Evolutionary conservation across 2,888 invertebrate genomes (phyloP), one percentile per base, ranked within the genome.

Genomic region (Pimpla rufipes): DNA sequence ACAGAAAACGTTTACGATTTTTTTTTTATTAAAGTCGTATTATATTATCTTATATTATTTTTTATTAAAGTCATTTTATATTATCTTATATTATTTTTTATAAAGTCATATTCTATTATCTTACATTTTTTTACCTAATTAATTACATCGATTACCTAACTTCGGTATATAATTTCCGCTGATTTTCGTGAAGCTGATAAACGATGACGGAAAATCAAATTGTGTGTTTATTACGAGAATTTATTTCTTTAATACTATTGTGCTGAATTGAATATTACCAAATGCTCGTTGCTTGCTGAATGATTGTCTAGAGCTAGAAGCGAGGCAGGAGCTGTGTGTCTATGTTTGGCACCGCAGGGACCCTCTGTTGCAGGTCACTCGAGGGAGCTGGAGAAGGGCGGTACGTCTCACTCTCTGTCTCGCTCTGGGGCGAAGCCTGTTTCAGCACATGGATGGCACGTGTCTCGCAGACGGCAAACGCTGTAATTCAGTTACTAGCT

Each of bases 401-500:
- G n/a, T n/a, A n/a, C n/a, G n/a, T n/a, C n/a, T n/a, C n/a, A n/a
- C n/a, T n/a, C n/a, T n/a, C n/a, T n/a, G n/a, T n/a, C n/a, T n/a
- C n/a, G n/a, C 71, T 71, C 57, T 50, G 35, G 52, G 50, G 18
- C 42, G 57, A 42, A 23, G 18, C 21, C 64, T 16, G n/a, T 11
- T 37, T 64, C 52, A 47, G 42, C 91, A 90, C 87, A 89, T 90
- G 91, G 88, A 73, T 79, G 88, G 87, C 91, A 90, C 88, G 89
- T 91, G 91, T 90, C 87, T 74, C 78, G 77, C 89, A 85, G 70
- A 70, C 70, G 37, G 59, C 55, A 11, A 62, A 59, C 55, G 59
- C 40, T 57, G 47, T 80, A 80, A 83, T 78, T 64, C 64, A 42
- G 66, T 78, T 80, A 85, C 35, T n/a, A n/a, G 21, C 42, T 13